These are phyloP conservation scores for Cosmorhoe ocellata DNA, from an alignment of 2,888 invertebrate species.

Conservation along the genomic window DNA sequence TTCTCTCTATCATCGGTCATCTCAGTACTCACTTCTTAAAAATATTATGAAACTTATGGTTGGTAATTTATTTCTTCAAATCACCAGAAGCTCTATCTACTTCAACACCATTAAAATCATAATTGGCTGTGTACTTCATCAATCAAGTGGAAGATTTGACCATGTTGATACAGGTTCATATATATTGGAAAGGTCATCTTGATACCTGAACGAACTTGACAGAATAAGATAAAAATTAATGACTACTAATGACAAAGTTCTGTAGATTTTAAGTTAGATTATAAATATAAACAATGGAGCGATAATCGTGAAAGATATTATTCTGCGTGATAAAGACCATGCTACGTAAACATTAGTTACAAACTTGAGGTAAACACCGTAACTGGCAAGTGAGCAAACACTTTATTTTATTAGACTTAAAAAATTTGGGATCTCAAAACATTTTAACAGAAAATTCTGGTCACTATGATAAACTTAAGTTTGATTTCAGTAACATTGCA, in stretches of 20 bases:
- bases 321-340: slow-evolving; percentile 4
- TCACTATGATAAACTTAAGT: too few species aligned
- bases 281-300: slow-evolving; percentile 9
- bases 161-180: slow-evolving; percentile 24
- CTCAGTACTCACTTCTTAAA: too few species aligned
- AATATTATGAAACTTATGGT: slow-evolving; percentile 1
- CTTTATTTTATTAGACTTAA: too few species aligned
- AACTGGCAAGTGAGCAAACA: too few species aligned
- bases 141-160: slow-evolving; percentile 21
- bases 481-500: too few species aligned
- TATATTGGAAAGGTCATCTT: slow-evolving; percentile 33
- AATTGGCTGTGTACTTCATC: slow-evolving; percentile 21
- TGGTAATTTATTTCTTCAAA: slow-evolving; percentile 4
- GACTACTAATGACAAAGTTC: slow-evolving; percentile 22
- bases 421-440: too few species aligned
- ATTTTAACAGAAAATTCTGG: too few species aligned
- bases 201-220: slow-evolving; percentile 30
- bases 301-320: slow-evolving; percentile 3
- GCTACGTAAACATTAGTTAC: background rate
- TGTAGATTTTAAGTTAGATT: slow-evolving; percentile 14
- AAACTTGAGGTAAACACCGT: background rate
- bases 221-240: slow-evolving; percentile 26
- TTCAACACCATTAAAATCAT: slow-evolving; percentile 23
- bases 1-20: too few species aligned
- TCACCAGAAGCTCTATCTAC: background rate